These are phyloP conservation scores for Eucidaris tribuloides DNA, from an alignment of 35 echinoderm and acorn worm species.

Conservation along the genomic window DNA sequence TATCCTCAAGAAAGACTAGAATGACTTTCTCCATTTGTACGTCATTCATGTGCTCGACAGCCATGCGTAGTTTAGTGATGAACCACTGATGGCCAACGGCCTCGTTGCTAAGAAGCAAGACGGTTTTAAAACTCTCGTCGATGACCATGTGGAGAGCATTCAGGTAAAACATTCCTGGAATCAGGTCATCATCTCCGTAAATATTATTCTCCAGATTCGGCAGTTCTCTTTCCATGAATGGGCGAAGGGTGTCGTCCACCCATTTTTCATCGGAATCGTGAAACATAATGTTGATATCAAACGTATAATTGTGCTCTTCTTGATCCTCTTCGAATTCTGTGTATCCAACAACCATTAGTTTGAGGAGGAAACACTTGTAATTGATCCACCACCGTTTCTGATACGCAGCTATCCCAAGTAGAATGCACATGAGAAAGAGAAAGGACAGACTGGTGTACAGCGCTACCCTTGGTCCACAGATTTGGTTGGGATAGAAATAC, in stretches of 20 bases:
- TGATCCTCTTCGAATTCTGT: not conserved
- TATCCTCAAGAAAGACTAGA: not conserved
- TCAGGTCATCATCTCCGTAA: not conserved
- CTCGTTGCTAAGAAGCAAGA: not conserved
- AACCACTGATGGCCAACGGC: not conserved
- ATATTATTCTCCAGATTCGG: not conserved
- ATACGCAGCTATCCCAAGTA: not conserved
- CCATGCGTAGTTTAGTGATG: not conserved
- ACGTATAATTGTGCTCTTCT: not conserved
- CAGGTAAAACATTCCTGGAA: not conserved
- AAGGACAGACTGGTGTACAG: not conserved
- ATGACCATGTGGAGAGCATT: not conserved
- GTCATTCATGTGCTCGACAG: conserved; percentile 4
- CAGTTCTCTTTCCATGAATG: not conserved
- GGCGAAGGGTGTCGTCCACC: not conserved
- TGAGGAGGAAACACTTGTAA: not conserved
- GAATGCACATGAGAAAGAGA: no score
- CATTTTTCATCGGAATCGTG: conserved; percentile 3
- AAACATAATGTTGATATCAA: not conserved
- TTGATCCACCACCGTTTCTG: conserved; percentile 9
- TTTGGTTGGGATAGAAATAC: not conserved
- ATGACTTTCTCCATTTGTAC: conserved; percentile 2
- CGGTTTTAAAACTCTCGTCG: not conserved
- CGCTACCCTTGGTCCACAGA: not conserved
- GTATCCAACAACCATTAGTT: not conserved